Evolutionary conservation across 2,797 vertebrate genomes (phyloP), one percentile per base, ranked within the genome.

Genomic region (Columba guinea): DNA sequence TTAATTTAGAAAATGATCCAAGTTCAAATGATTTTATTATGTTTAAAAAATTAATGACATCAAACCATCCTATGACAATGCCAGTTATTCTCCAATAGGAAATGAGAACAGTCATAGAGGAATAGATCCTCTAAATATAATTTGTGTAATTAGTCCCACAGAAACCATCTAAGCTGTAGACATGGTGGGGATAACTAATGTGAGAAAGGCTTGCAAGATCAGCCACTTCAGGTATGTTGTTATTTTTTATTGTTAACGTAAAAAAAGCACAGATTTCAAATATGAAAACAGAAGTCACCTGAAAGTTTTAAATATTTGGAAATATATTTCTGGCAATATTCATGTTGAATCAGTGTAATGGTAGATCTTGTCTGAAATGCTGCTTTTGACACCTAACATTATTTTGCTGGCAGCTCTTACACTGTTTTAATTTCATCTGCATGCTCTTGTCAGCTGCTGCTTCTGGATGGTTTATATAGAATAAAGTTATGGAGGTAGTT

Each of bases 381-480:
- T 92, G 65, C 73, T 81, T 97, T 65, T 81, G 51, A 34, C 69
- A 92, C 18, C 70, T 91, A 86, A 34, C 41, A n/a, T 94, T 92
- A 76, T 67, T 84, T 95, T 95, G 30, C 23, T 91, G 79, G n/a
- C n/a, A 93, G 49, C 88, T 95, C 48, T 93, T 86, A 52, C 73
- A 75, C 70, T 95, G 48, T 63, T 86, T 93, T 94, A 49, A 86
- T 78, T 92, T 93, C 70, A 67, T 78, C 49, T 44, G 68, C 62
- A 89, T 46, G 37, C 20, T 78, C 79, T 91, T 96, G 35, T 70
- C 84, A 91, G 49, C 48, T 93, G 60, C 68, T 76, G 13, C 84
- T 96, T 84, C 64, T 95, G 55, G 46, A 48, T 53, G 48, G n/a
- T 68, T 67, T 44, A 80, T 55, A 91, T 69, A 93, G 53, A 92